These are phyloP conservation scores for Etheostoma spectabile DNA, from an alignment of 2,113 vertebrate species.

Conservation along the genomic window DNA sequence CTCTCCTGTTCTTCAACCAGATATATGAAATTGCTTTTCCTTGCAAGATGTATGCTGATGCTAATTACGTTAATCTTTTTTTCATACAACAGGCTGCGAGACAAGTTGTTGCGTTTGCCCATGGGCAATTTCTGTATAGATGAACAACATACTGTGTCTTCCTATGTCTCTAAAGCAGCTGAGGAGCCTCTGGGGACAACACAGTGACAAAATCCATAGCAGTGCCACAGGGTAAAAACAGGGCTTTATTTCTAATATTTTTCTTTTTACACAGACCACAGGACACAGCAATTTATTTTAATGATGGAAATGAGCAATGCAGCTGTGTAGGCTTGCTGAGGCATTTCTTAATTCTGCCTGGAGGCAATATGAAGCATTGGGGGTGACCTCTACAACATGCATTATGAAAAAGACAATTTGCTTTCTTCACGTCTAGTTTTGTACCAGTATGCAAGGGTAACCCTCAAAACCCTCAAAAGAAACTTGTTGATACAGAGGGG, in stretches of 20 bases:
- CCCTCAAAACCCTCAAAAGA: background rate
- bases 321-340: conserved; percentile 46
- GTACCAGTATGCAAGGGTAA: background rate
- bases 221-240: conserved; percentile 33
- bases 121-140: conserved; percentile 39
- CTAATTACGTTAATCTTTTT: conserved; percentile 55
- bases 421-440: conserved; percentile 31
- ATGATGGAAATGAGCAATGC: conserved; percentile 62
- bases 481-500: conserved; percentile 14
- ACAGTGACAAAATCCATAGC: conserved; percentile 56
- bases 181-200: conserved; percentile 42
- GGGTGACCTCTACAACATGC: conserved; percentile 59
- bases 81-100: conserved; percentile 17
- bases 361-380: conserved; percentile 34
- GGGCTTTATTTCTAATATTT: conserved; percentile 33
- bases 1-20: background rate
- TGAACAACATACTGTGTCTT: conserved; percentile 32
- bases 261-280: conserved; percentile 46
- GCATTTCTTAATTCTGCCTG: conserved; percentile 58
- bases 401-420: conserved; percentile 52
- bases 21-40: conserved; percentile 25
- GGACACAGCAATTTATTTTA: conserved; percentile 64
- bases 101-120: conserved; percentile 31
- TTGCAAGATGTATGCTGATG: conserved; percentile 28
- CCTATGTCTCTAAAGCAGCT: conserved; percentile 41